Evolutionary conservation across 2,888 invertebrate genomes (phyloP).

Genomic region (Allophyes oxyacanthae): DNA sequence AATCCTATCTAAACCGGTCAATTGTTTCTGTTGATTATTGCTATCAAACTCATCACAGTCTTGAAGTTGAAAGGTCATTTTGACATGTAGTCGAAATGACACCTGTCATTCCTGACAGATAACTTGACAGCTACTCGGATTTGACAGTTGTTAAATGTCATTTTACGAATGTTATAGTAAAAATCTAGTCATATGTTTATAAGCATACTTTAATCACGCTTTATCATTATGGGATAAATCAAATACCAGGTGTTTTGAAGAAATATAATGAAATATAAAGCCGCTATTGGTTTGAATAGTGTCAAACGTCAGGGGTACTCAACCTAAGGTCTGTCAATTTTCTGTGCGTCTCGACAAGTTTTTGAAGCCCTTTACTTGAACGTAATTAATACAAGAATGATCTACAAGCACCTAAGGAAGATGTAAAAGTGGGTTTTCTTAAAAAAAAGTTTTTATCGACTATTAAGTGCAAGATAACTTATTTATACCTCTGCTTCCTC

Average conservation of each 20-base stretch:
- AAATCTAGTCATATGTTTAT: slow-evolving; percentile 13
- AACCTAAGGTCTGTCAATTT: background rate
- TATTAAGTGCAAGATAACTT: slow-evolving; percentile 1
- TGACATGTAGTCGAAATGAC: slow-evolving; percentile 15
- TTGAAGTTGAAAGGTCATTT: slow-evolving; percentile 26
- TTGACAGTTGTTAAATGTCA: slow-evolving; percentile 17
- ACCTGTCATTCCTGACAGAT: slow-evolving; percentile 22
- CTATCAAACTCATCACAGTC: slow-evolving; percentile 24
- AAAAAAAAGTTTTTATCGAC: slow-evolving; percentile 6
- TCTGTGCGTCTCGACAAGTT: background rate
- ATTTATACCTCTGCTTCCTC: slow-evolving; percentile 38
- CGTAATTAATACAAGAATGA: too few species aligned
- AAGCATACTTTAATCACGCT: background rate
- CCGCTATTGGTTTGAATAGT: background rate
- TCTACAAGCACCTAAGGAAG: too few species aligned
- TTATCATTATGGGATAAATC: background rate
- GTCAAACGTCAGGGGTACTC: slow-evolving; percentile 1
- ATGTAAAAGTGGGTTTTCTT: background rate
- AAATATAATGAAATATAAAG: background rate
- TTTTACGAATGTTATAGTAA: slow-evolving; percentile 34
- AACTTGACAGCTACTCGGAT: slow-evolving; percentile 1
- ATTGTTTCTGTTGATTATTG: slow-evolving; percentile 15
- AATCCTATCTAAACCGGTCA: slow-evolving; percentile 21
- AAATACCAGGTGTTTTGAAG: background rate
- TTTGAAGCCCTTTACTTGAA: too few species aligned